These are phyloP conservation scores for Coccyzus lansbergi DNA, from an alignment of 2,797 vertebrate species.

Conservation along the genomic window DNA sequence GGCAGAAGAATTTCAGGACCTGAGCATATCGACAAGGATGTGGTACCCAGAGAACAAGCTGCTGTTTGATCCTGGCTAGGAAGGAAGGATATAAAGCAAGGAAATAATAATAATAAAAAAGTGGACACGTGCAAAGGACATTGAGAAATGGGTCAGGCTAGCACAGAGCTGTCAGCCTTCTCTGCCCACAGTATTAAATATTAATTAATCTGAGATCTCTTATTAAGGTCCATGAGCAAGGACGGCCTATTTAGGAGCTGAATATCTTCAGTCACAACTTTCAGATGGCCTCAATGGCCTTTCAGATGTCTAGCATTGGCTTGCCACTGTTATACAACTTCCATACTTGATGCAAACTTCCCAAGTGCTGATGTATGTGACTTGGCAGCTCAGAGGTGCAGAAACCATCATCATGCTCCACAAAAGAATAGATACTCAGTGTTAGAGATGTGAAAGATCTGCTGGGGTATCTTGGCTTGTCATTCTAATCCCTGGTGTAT, in stretches of 20 bases:
- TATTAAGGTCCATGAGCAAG: neutral
- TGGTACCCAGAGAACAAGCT: neutral
- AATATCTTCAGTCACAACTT: neutral
- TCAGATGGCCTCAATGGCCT: neutral
- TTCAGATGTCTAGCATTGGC: neutral
- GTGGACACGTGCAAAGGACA: neutral
- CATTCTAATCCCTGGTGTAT: neutral
- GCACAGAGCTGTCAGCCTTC: neutral
- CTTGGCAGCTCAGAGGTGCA: neutral
- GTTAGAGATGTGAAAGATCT: neutral
- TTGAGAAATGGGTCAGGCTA: neutral
- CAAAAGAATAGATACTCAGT: neutral
- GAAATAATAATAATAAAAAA: neutral
- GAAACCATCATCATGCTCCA: neutral
- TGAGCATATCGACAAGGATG: neutral
- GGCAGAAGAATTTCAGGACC: neutral
- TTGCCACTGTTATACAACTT: neutral
- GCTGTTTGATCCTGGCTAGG: constrained; percentile 2
- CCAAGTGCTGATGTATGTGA: neutral
- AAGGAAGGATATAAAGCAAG: neutral
- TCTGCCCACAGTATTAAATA: neutral
- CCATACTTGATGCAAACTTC: neutral
- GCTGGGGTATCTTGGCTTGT: neutral
- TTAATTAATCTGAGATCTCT: constrained; percentile 8
- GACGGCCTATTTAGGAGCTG: neutral